phyloP scores from a whole-genome alignment of 2,888 invertebrate species.

The Cephonodes hylas region DNA sequence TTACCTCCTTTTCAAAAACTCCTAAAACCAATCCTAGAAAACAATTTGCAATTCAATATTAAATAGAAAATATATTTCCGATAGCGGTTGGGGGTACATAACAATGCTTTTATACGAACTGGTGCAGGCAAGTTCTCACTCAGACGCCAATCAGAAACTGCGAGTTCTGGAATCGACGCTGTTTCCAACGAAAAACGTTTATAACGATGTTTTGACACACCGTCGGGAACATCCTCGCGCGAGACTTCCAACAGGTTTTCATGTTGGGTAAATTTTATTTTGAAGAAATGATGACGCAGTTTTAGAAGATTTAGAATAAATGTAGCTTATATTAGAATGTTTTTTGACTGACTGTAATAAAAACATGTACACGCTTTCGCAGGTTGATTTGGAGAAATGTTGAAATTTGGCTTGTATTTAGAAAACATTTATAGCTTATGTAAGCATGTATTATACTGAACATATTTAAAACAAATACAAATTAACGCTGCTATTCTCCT shows the following conservation, averaged over 20 bases:
- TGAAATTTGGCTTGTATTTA: not conserved
- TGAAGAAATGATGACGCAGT: no score
- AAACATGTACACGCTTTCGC: no score
- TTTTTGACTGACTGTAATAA: no score
- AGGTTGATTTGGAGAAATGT: no score
- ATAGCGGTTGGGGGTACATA: slow-evolving; percentile 24
- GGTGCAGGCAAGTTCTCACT: slow-evolving; percentile 23
- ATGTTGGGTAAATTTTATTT: no score
- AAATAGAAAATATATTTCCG: not conserved
- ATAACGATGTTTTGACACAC: slow-evolving; percentile 8
- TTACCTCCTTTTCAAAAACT: not conserved
- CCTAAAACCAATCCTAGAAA: not conserved
- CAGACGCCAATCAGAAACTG: slow-evolving; percentile 25
- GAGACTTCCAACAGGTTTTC: not conserved
- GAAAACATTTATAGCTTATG: not conserved
- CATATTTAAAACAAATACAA: no score
- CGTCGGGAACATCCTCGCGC: not conserved
- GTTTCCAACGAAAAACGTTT: slow-evolving; percentile 14
- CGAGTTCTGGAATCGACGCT: slow-evolving; percentile 9
- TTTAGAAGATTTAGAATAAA: no score
- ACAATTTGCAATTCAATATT: not conserved
- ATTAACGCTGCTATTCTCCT: no score
- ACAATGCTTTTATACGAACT: slow-evolving; percentile 32
- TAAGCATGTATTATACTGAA: no score
- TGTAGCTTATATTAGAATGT: no score